Conservation (phyloP, 2,888 invertebrate genomes). For the Brachynemurus nebulosus region DNA sequence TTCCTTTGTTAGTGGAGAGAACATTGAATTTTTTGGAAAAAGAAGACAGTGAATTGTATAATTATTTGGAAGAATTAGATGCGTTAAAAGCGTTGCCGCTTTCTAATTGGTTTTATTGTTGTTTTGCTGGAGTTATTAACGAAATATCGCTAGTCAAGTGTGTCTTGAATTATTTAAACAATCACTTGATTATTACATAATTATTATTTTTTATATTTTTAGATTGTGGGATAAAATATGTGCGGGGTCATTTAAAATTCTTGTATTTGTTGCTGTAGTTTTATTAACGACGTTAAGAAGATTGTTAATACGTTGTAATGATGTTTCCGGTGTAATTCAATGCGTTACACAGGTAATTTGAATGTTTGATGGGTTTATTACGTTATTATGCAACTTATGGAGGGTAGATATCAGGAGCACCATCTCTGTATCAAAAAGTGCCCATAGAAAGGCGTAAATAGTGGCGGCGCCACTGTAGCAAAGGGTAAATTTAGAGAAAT, state of each 20-base stretch:
- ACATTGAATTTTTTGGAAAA: slow-evolving; percentile 55
- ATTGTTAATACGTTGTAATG: slow-evolving; percentile 47
- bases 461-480: too few relatives aligned
- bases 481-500: too few relatives aligned
- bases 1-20: slow-evolving; percentile 49
- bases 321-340: slow-evolving; percentile 43
- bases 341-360: slow-evolving; percentile 51
- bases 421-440: too few relatives aligned
- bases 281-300: slow-evolving; percentile 55
- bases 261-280: slow-evolving; percentile 64
- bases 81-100: slow-evolving; percentile 52
- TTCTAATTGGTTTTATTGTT: slow-evolving; percentile 65
- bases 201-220: slow-evolving; percentile 21
- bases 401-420: too few relatives aligned
- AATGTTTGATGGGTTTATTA: too few relatives aligned
- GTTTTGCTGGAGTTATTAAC: slow-evolving; percentile 69
- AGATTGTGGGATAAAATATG: slow-evolving; percentile 85
- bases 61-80: slow-evolving; percentile 49
- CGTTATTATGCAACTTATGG: too few relatives aligned
- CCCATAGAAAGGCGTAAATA: too few relatives aligned
- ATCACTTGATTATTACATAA: not conserved
- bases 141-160: slow-evolving; percentile 67
- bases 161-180: slow-evolving; percentile 16
- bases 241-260: slow-evolving; percentile 70
- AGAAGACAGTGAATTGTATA: slow-evolving; percentile 60